Conservation (phyloP, 2,797 vertebrate species). For the Liasis olivaceus region DNA sequence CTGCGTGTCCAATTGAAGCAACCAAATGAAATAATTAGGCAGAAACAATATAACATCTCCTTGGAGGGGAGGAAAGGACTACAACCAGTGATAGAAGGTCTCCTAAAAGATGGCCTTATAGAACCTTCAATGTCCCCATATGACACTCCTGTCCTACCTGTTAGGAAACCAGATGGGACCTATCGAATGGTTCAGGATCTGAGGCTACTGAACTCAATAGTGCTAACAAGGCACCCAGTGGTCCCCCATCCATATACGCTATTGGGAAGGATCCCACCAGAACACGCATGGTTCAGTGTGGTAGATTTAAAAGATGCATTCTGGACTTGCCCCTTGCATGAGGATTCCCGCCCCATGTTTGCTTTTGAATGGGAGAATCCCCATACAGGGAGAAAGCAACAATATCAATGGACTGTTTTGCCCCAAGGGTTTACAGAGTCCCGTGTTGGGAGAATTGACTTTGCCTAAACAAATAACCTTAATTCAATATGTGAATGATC, state of each 20-base stretch:
- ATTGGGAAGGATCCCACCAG: neutral
- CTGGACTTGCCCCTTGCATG: too few species aligned
- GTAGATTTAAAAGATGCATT: too few species aligned
- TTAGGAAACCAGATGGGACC: neutral
- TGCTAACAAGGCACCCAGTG: neutral
- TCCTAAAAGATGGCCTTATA: neutral
- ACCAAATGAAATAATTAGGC: neutral
- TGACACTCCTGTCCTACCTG: neutral
- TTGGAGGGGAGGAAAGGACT: neutral
- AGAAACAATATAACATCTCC: neutral
- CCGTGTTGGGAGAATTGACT: neutral
- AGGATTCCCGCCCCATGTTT: neutral
- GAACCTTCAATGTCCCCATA: neutral
- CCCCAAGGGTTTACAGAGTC: neutral
- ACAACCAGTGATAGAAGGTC: neutral
- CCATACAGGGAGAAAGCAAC: neutral
- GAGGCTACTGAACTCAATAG: neutral
- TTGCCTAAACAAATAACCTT: neutral
- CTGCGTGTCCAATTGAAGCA: neutral
- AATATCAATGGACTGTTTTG: neutral
- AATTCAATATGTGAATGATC: neutral
- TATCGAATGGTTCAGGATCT: neutral
- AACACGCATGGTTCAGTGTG: neutral
- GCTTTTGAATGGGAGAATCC: neutral
- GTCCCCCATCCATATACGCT: neutral